These are phyloP conservation scores for Drosophila tanythrix DNA, from an alignment of 2,888 invertebrate species.

Conservation along the genomic window DNA sequence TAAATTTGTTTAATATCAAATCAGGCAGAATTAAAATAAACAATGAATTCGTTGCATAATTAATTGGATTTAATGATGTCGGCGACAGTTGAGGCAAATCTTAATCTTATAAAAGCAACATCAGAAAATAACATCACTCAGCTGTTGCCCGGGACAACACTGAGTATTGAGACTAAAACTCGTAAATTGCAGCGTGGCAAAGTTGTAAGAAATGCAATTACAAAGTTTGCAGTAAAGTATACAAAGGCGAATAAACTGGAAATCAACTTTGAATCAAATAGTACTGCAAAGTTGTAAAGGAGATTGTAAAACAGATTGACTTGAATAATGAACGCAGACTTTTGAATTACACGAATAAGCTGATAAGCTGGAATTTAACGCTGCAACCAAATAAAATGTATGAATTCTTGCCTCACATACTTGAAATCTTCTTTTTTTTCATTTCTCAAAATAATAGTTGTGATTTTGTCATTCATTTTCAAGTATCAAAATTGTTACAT, in stretches of 20 bases:
- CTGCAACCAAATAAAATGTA: too few relatives aligned
- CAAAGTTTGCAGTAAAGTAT: neutral
- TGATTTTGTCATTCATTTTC: neutral
- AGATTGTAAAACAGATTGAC: neutral
- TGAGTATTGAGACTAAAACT: slow-evolving; percentile 14
- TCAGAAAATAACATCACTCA: slow-evolving; percentile 11
- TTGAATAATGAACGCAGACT: neutral
- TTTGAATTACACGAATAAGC: neutral
- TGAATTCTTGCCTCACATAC: neutral
- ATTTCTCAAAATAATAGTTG: neutral
- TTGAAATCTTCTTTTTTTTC: neutral
- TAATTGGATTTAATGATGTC: slow-evolving; percentile 40
- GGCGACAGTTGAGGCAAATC: slow-evolving; percentile 7
- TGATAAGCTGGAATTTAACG: neutral
- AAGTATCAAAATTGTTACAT: neutral
- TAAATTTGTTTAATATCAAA: slow-evolving; percentile 53
- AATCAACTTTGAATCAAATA: neutral
- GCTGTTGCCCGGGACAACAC: slow-evolving; percentile 12
- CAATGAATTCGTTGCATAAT: slow-evolving; percentile 49
- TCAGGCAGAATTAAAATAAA: slow-evolving; percentile 41
- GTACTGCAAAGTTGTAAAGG: neutral
- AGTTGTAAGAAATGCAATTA: slow-evolving; percentile 7
- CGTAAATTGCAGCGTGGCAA: neutral
- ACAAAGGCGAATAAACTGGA: neutral
- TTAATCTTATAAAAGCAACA: slow-evolving; percentile 39